A percentile compares a stretch with the other conserved stretches of the same genome.
Conservation (phyloP, 1,140 invertebrate species). For the Pantala flavescens region DNA sequence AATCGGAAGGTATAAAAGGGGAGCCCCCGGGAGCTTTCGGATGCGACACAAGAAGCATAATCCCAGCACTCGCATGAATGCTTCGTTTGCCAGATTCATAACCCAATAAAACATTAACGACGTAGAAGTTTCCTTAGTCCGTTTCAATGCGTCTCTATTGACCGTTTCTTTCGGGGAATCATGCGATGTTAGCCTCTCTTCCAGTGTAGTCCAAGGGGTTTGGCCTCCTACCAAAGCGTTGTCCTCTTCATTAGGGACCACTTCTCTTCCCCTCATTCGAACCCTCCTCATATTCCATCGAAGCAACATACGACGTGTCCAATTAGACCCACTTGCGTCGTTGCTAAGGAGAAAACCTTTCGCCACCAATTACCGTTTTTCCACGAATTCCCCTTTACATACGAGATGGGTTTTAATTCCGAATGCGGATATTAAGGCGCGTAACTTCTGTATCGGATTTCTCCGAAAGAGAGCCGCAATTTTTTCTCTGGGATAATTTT, state of each 20-base stretch:
- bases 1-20: too few relatives aligned
- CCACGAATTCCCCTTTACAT: not conserved
- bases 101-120: too few relatives aligned
- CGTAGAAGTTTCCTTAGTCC: not conserved
- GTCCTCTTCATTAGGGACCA: not conserved
- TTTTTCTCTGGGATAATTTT: too few relatives aligned
- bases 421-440: too few relatives aligned
- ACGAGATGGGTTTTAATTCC: too few relatives aligned
- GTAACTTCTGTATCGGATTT: too few relatives aligned
- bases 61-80: too few relatives aligned
- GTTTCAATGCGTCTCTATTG: not conserved
- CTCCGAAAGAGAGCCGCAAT: too few relatives aligned
- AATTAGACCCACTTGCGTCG: not conserved
- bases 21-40: too few relatives aligned
- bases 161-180: not conserved
- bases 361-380: not conserved
- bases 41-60: too few relatives aligned
- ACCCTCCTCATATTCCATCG: not conserved
- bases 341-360: not conserved
- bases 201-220: not conserved
- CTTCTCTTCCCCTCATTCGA: not conserved
- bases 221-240: not conserved
- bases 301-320: not conserved
- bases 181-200: not conserved
- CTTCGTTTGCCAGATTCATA: too few relatives aligned